A percentile compares a stretch with the other conserved stretches of the same genome.
These are phyloP conservation scores for Cryptotis parvus DNA, from an alignment of 2,113 vertebrate species.

Conservation along the genomic window DNA sequence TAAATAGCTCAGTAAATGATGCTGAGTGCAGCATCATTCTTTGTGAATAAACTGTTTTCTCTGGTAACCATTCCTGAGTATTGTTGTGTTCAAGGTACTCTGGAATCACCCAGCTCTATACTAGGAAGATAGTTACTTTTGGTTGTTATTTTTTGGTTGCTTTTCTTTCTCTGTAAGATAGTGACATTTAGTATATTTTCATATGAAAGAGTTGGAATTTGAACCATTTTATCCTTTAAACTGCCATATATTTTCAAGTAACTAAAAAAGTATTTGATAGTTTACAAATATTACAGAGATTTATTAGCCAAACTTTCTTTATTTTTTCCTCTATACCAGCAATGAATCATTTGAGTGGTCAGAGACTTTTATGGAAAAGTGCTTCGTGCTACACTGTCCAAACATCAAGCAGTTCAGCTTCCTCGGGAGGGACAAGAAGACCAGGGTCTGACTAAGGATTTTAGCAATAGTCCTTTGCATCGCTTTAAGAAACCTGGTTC, in stretches of 20 bases:
- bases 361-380: conserved; percentile 91
- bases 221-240: conserved; percentile 21
- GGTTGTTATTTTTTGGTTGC: neutral
- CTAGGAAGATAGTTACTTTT: conserved; percentile 20
- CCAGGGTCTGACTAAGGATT: conserved; percentile 91
- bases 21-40: neutral
- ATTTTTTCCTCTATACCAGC: conserved; percentile 80
- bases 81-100: neutral
- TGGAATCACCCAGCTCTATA: neutral
- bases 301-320: conserved; percentile 24
- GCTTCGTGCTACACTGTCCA: conserved; percentile 89
- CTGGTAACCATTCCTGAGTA: neutral
- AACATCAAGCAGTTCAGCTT: conserved; percentile 89
- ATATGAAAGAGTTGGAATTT: neutral
- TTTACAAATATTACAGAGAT: conserved; percentile 6
- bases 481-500: conserved; percentile 92
- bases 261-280: conserved; percentile 52
- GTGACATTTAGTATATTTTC: conserved; percentile 42
- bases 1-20: neutral
- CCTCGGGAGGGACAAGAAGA: conserved; percentile 89
- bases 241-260: conserved; percentile 53
- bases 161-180: conserved; percentile 41
- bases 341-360: conserved; percentile 91
- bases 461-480: conserved; percentile 91
- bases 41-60: conserved; percentile 37